phyloP scores from a whole-genome alignment of 92 coral and sea anemone species.

The Heliopora coerulea region DNA sequence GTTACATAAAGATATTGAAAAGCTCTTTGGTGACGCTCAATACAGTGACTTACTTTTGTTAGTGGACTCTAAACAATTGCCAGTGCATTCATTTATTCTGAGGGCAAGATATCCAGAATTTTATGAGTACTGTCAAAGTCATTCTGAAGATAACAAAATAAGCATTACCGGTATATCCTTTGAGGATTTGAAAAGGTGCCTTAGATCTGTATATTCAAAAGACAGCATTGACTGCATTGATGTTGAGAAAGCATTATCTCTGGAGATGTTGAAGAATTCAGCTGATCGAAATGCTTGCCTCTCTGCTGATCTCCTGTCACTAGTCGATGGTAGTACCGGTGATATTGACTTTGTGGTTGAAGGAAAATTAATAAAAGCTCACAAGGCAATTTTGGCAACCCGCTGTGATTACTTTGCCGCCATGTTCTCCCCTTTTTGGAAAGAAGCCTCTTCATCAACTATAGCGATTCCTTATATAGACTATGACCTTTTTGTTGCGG shows the following conservation, averaged over 20 bases:
- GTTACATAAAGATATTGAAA: constrained; percentile 14
- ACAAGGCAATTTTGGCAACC: constrained; percentile 30
- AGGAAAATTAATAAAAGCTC: constrained; percentile 21
- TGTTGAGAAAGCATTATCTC: constrained; percentile 17
- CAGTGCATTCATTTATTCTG: constrained; percentile 35
- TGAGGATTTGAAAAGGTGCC: constrained; percentile 9
- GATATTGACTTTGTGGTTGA: constrained; percentile 25
- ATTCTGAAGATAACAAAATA: constrained; percentile 5
- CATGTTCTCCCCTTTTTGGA: constrained; percentile 39
- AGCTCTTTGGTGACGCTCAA: constrained; percentile 14
- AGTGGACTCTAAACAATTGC: constrained; percentile 10
- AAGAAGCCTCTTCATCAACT: constrained; percentile 5
- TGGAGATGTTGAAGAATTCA: background rate
- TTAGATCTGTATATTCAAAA: constrained; percentile 18
- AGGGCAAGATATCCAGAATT: constrained; percentile 28
- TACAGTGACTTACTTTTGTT: constrained; percentile 2
- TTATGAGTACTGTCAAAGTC: background rate
- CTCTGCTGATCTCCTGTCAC: constrained; percentile 19
- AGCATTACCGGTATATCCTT: background rate
- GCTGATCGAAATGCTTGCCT: background rate
- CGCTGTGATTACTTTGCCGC: constrained; percentile 37
- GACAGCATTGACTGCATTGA: constrained; percentile 5
- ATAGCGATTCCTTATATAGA: constrained; percentile 12
- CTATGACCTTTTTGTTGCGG: constrained; percentile 32
- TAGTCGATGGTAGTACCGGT: constrained; percentile 11